Base-by-base conservation (phyloP, 1,140 invertebrate genomes). In the Drosophila sturtevanti region DNA sequence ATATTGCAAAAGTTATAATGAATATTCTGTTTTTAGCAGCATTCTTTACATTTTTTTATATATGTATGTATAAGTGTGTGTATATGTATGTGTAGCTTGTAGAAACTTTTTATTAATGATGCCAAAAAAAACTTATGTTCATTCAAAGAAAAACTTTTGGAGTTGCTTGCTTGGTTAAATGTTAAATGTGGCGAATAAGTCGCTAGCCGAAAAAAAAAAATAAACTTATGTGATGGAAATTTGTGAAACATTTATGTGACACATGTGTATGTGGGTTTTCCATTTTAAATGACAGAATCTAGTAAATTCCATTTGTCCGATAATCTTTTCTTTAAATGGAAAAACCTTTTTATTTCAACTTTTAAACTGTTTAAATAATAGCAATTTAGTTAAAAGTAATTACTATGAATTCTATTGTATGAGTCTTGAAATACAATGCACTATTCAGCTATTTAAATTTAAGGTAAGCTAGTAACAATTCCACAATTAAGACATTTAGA, bases 281-380 rank as follows among this genome's bases (percentile, higher is more conserved):
- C n/a, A 31, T 31, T 31, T 31, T 6, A n/a, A n/a, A n/a, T n/a
- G n/a, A n/a, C 27, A 31, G 3, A 31, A 31, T 0, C 27, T 31
- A 6, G 3, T 31, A 6, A 6, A 31, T 31, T 31, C 27, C 27
- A 3, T 31, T 31, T 31, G 27, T 31, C 27, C n/a, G n/a, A n/a
- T n/a, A n/a, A n/a, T n/a, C n/a, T n/a, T n/a, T n/a, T n/a, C n/a
- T 2, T 7, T 41, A 0, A 41, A 41, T 41, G 1, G n/a, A 16
- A 41, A 14, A n/a, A n/a, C n/a, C n/a, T n/a, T n/a, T n/a, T 7
- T 16, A 7, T 41, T 41, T 41, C 4, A 14, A n/a, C 1, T 9
- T 41, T 16, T 0, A 7, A 6, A 1, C 16, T 48, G 9, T 16
- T 44, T 27, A 37, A 51, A 72, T 73, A 72, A 58, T 34, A 31